Conservation (phyloP, 2,888 invertebrate genomes). For the Eucriotettix oculatus region DNA sequence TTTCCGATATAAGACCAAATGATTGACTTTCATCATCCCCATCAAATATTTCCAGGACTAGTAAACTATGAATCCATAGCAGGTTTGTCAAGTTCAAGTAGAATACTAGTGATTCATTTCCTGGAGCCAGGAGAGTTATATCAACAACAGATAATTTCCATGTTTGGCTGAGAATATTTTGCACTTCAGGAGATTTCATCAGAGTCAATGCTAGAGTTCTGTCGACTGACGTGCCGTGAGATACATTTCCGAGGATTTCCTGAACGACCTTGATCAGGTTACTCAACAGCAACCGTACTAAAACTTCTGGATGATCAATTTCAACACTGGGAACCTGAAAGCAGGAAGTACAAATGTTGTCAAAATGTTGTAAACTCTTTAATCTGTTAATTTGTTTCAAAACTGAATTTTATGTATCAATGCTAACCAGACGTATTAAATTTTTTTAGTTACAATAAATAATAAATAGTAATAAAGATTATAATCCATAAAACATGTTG, state of each 20-base stretch:
- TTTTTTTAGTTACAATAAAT: too few relatives aligned
- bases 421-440: too few relatives aligned
- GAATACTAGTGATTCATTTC: background rate
- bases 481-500: too few relatives aligned
- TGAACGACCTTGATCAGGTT: background rate
- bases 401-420: too few relatives aligned
- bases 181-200: background rate
- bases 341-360: background rate
- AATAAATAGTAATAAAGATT: too few relatives aligned
- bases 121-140: background rate
- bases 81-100: background rate
- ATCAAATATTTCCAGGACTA: background rate
- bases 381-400: too few relatives aligned
- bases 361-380: too few relatives aligned
- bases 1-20: background rate
- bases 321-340: background rate
- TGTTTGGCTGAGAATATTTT: background rate
- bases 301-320: background rate
- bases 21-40: background rate
- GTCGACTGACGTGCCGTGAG: background rate
- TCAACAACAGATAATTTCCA: background rate
- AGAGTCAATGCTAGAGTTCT: background rate
- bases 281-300: background rate
- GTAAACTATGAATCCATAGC: background rate
- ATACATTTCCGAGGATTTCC: background rate